Conservation (phyloP, 1,140 invertebrate genomes). For the Drosophila yakuba region DNA sequence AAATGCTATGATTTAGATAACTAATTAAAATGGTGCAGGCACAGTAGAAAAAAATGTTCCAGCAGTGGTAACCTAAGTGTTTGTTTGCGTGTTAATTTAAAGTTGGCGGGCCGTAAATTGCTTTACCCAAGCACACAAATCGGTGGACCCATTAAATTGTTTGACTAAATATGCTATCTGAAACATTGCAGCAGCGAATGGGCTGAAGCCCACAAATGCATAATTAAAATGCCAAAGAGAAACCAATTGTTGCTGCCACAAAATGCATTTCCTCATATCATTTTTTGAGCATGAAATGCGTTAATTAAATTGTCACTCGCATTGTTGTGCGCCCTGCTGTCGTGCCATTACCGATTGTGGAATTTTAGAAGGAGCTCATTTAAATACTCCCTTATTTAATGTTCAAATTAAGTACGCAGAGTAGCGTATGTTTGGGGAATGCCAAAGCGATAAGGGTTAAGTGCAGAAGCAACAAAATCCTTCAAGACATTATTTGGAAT, state of each 20-base stretch:
- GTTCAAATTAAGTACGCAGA: not conserved
- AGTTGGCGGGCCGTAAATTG: slow-evolving; percentile 51
- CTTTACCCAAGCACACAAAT: slow-evolving; percentile 23
- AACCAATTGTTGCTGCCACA: slow-evolving; percentile 67
- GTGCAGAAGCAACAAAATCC: slow-evolving; percentile 2
- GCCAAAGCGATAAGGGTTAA: not conserved
- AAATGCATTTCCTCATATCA: slow-evolving; percentile 5
- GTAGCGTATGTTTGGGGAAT: not conserved
- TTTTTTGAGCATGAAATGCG: slow-evolving; percentile 34
- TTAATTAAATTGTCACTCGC: slow-evolving; percentile 74
- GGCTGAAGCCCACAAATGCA: slow-evolving; percentile 36
- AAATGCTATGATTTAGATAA: slow-evolving; percentile 12
- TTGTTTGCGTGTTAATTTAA: slow-evolving; percentile 63
- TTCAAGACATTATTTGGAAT: slow-evolving; percentile 2
- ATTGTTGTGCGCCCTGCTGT: slow-evolving; percentile 28
- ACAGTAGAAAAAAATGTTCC: too few species aligned
- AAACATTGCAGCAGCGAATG: slow-evolving; percentile 27
- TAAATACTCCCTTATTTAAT: not conserved
- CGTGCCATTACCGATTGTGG: slow-evolving; percentile 48
- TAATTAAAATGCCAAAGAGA: slow-evolving; percentile 65
- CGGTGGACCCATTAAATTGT: slow-evolving; percentile 60
- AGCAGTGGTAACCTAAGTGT: slow-evolving; percentile 40
- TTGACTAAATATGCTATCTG: slow-evolving; percentile 68
- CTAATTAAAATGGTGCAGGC: slow-evolving; percentile 20
- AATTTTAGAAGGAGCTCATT: slow-evolving; percentile 1